Conservation (phyloP, 2,888 invertebrate species). For the Gerris lacustris region DNA sequence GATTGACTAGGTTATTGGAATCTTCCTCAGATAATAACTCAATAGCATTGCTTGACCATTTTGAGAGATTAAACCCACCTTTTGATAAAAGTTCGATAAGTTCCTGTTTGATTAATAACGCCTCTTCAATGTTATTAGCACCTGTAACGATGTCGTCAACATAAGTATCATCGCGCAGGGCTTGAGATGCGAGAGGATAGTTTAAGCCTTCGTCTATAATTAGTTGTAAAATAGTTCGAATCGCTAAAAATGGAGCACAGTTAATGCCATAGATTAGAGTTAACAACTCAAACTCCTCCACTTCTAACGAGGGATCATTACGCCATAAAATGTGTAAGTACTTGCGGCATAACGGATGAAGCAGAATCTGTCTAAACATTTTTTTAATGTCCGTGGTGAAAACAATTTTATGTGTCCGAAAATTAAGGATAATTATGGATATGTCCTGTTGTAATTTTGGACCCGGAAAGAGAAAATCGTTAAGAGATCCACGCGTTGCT, state of each 20-base stretch:
- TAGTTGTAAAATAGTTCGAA: constrained; percentile 10
- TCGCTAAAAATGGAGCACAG: constrained; percentile 25
- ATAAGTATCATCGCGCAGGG: not conserved
- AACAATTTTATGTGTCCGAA: constrained; percentile 25
- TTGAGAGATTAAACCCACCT: constrained; percentile 24
- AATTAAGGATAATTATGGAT: constrained; percentile 24
- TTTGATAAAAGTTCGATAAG: constrained; percentile 18
- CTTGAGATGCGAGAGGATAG: not conserved
- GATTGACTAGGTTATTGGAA: not conserved
- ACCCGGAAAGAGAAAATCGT: constrained; percentile 27
- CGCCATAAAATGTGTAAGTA: constrained; percentile 28
- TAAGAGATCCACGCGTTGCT: constrained; percentile 24
- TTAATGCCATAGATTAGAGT: constrained; percentile 28
- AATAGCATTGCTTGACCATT: constrained; percentile 22
- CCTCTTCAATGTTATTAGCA: constrained; percentile 14
- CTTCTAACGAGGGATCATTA: constrained; percentile 11
- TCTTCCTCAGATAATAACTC: constrained; percentile 5
- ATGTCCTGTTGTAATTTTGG: constrained; percentile 26
- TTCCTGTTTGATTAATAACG: constrained; percentile 21
- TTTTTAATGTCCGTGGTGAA: constrained; percentile 29
- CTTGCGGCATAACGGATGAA: constrained; percentile 21
- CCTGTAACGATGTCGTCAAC: not conserved
- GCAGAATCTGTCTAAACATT: constrained; percentile 30
- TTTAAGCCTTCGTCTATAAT: not conserved
- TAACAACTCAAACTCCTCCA: constrained; percentile 21